These are phyloP conservation scores for Pygoscelis antarcticus DNA, from an alignment of 2,113 vertebrate genomes.

Conservation along the genomic window DNA sequence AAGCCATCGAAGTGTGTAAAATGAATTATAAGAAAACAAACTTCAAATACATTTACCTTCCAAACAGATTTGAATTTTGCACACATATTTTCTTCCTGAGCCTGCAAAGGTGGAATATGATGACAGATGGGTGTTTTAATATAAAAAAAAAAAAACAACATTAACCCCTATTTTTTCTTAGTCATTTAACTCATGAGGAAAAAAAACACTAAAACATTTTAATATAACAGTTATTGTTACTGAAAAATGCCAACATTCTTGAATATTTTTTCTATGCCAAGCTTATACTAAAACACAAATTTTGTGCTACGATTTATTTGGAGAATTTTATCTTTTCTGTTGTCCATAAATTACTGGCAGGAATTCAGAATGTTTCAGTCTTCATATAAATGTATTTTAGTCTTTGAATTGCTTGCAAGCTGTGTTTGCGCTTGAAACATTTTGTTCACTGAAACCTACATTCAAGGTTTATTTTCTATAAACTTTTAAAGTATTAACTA, in stretches of 20 bases:
- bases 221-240: background rate
- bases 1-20: slow-evolving; percentile 18
- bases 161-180: background rate
- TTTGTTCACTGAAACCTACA: background rate
- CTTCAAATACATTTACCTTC: background rate
- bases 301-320: background rate
- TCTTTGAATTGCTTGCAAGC: background rate
- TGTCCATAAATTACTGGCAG: background rate
- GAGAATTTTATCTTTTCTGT: background rate
- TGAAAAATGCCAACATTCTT: background rate
- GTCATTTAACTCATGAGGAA: background rate
- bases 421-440: background rate
- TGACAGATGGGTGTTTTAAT: background rate
- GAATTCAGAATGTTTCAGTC: background rate
- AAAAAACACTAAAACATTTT: background rate
- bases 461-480: background rate
- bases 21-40: background rate
- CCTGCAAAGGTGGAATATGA: background rate
- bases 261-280: background rate
- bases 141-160: background rate
- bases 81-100: background rate
- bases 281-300: background rate
- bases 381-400: background rate
- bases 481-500: background rate
- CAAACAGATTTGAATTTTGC: background rate